Conservation (phyloP, 2,888 invertebrate species). For the Hofmannophila pseudospretella region DNA sequence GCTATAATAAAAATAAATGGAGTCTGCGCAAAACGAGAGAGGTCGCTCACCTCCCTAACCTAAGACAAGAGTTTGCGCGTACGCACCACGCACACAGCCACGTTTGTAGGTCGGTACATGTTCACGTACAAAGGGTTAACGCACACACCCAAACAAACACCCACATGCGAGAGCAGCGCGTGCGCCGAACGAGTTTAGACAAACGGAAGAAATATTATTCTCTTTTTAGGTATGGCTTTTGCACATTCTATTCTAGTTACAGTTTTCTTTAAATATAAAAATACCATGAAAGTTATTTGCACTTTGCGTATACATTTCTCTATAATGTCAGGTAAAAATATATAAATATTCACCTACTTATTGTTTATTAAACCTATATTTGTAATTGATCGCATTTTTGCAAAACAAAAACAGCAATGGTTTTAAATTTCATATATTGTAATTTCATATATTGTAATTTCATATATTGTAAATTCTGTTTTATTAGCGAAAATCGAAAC, state of each 20-base stretch:
- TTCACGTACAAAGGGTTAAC: slow-evolving; percentile 23
- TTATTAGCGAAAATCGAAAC: slow-evolving; percentile 56
- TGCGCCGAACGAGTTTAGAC: slow-evolving; percentile 74
- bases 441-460: too few species aligned
- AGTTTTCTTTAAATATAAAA: neutral
- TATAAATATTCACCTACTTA: too few species aligned
- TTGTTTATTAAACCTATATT: too few species aligned
- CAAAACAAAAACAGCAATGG: slow-evolving; percentile 12
- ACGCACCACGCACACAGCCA: slow-evolving; percentile 53
- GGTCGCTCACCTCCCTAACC: slow-evolving; percentile 78
- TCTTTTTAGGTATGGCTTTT: slow-evolving; percentile 67
- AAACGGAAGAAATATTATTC: slow-evolving; percentile 76
- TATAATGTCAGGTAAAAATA: neutral
- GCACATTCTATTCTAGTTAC: slow-evolving; percentile 39
- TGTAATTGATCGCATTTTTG: too few species aligned
- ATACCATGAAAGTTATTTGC: too few species aligned
- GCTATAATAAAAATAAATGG: slow-evolving; percentile 75
- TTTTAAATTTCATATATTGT: slow-evolving; percentile 22
- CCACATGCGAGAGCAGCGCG: slow-evolving; percentile 54
- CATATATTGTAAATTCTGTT: slow-evolving; percentile 33
- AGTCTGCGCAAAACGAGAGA: slow-evolving; percentile 64
- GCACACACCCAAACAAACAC: slow-evolving; percentile 37
- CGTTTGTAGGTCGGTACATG: slow-evolving; percentile 42
- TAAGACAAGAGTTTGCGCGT: slow-evolving; percentile 71
- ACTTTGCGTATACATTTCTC: neutral